Conservation (phyloP, 1,140 invertebrate genomes). For the Archivesica marissinica region DNA sequence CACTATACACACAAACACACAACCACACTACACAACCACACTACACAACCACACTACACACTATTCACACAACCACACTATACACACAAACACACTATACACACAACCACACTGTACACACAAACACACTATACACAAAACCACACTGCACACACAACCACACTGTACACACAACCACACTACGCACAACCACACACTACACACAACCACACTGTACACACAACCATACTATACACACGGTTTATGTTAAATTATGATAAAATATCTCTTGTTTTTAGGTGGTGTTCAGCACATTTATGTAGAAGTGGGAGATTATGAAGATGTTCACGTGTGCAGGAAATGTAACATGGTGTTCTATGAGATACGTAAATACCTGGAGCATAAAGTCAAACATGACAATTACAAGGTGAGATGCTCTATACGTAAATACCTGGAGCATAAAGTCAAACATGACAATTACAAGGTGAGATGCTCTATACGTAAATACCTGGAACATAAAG, state of each 20-base stretch:
- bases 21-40: too few species aligned
- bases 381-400: conserved; percentile 78
- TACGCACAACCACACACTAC: too few species aligned
- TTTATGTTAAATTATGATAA: neutral
- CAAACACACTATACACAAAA: too few species aligned
- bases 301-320: conserved; percentile 67
- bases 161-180: too few species aligned
- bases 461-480: conserved; percentile 61
- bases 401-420: conserved; percentile 68
- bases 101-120: too few species aligned
- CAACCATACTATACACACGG: neutral
- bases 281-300: conserved; percentile 38
- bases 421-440: conserved; percentile 75
- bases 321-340: conserved; percentile 74
- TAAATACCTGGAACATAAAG: too few species aligned
- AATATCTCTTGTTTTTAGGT: neutral
- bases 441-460: conserved; percentile 76
- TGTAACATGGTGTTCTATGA: conserved; percentile 75
- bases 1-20: too few species aligned
- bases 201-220: too few species aligned
- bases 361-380: conserved; percentile 74
- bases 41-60: too few species aligned
- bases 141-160: too few species aligned
- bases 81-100: too few species aligned
- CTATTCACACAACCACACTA: too few species aligned